Base-by-base conservation (phyloP, 2,888 invertebrate genomes). In the Tachina lurida region DNA sequence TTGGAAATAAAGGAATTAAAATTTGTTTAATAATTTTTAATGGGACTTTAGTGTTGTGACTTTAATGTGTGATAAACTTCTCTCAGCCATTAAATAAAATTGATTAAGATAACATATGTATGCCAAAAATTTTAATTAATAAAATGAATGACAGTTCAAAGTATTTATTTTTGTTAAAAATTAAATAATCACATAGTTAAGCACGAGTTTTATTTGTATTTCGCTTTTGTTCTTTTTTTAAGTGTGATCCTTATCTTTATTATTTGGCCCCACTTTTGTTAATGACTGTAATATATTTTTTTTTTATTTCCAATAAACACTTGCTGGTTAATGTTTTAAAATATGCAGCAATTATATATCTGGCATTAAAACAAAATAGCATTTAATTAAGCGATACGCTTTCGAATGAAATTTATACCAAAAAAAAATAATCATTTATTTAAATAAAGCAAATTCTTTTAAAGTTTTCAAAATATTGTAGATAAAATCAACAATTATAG, bases 221-320 rank as follows among this genome's bases (percentile, higher is more conserved):
- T 31, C 31, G 31, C 31, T 7, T 31, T 31, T 31, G 31, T 43
- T 31, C 31, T 49, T 63, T 75, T 65, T 12, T 19, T 41, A 39
- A 49, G 39, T 41, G 7, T 19, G 45, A 73, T 73, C 73, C 47
- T 13, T 31, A 73, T 73, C 73, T 73, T 73, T 73, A 73, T 73
- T 73, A 17, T 62, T 22, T 62, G 39, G 43, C 22, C 52, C 2
- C 13, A 12, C 12, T 63, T 54, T 52, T 63, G 49, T 13, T 54
- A 63, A 63, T 19, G 54, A 54, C 17, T 9, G 41, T 22, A 12
- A 22, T 41, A 54, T 39, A 4, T 47, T 0, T 49, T 31, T 67
- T 49, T 4, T 31, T 31, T 45, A 56, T 74, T 62, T 62, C 13
- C 10, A 62, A 43, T 43, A 17, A 43, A 62, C 43, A 39, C n/a